Conservation (phyloP, 2,888 invertebrate species). For the Fragum sueziense region DNA sequence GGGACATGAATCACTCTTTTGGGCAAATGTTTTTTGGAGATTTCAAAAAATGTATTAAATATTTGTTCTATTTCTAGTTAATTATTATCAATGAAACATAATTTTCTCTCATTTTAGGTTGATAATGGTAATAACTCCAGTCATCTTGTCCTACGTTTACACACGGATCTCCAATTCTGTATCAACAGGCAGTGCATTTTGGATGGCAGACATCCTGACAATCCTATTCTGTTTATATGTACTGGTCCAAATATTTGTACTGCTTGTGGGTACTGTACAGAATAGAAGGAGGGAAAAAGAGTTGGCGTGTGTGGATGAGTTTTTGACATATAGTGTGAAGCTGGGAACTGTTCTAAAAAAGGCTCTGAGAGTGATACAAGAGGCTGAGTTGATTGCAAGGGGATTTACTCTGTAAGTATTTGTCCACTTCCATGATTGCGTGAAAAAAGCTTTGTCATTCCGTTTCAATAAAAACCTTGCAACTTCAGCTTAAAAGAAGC, state of each 20-base stretch:
- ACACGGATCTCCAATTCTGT: not conserved
- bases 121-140: not conserved
- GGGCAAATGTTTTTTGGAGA: too few relatives aligned
- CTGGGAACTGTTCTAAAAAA: conserved; percentile 43
- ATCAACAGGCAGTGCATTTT: not conserved
- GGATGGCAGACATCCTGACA: not conserved
- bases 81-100: too few relatives aligned
- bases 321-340: conserved; percentile 18
- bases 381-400: conserved; percentile 75
- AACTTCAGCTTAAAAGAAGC: too few relatives aligned
- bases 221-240: not conserved
- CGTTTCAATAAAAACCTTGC: too few relatives aligned
- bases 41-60: too few relatives aligned
- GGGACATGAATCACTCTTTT: too few relatives aligned
- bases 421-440: not conserved
- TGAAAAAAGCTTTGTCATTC: not conserved
- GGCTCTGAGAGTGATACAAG: conserved; percentile 73
- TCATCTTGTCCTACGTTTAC: not conserved
- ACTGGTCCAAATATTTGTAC: not conserved
- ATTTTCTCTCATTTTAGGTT: conserved; percentile 9
- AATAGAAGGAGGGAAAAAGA: not conserved
- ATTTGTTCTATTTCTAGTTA: too few relatives aligned
- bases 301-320: not conserved
- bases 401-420: conserved; percentile 77
- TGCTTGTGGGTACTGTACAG: not conserved